phyloP scores from a whole-genome alignment of 1,140 invertebrate species.

The Schlechtendalia chinensis region DNA sequence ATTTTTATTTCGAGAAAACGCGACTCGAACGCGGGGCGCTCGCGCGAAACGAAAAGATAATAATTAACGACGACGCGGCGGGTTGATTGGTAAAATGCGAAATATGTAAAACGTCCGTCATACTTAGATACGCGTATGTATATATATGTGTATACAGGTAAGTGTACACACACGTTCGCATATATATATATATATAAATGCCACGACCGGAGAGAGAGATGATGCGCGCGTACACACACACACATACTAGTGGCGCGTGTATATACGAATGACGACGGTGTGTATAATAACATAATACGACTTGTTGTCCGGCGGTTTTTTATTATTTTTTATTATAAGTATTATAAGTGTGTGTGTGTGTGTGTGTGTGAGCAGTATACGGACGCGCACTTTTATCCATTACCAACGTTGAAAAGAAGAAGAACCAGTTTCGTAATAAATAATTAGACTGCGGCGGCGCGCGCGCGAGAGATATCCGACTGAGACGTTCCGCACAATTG shows the following conservation, averaged over 20 bases:
- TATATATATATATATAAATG: background rate
- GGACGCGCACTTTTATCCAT: slow-evolving; percentile 21
- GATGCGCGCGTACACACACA: too few species aligned
- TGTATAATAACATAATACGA: slow-evolving; percentile 15
- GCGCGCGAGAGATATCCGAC: slow-evolving; percentile 12
- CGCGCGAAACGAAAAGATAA: background rate
- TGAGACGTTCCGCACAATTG: slow-evolving; percentile 43
- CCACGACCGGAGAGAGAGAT: too few species aligned
- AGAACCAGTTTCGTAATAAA: slow-evolving; percentile 48
- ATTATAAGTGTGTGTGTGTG: background rate
- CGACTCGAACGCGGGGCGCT: background rate
- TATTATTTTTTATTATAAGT: background rate
- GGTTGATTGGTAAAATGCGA: slow-evolving; percentile 12
- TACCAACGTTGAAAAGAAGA: slow-evolving; percentile 46
- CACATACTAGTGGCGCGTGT: background rate
- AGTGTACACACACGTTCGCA: background rate
- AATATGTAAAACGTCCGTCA: slow-evolving; percentile 4
- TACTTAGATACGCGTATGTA: too few species aligned
- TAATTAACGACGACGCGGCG: background rate
- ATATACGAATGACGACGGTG: background rate
- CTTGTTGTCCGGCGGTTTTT: slow-evolving; percentile 13
- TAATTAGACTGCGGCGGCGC: slow-evolving; percentile 28
- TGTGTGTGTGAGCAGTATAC: background rate
- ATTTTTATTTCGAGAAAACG: slow-evolving; percentile 26
- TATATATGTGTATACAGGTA: too few species aligned